These are phyloP conservation scores for Spilogale gracilis DNA, from an alignment of 2,113 vertebrate species.

Conservation along the genomic window DNA sequence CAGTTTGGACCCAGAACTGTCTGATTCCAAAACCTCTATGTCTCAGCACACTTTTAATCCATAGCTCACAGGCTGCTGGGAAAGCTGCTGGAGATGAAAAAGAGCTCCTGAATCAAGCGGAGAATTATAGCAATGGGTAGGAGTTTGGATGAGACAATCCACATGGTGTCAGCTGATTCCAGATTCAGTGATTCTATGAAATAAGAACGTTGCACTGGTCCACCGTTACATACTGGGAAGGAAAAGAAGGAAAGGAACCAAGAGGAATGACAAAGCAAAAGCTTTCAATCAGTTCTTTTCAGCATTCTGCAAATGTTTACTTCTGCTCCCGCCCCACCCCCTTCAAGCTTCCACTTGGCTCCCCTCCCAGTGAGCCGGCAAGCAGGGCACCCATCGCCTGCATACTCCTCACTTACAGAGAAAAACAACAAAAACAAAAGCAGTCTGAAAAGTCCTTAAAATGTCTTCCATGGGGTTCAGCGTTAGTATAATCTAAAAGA, in stretches of 20 bases:
- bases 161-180: conserved; percentile 26
- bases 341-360: conserved; percentile 37
- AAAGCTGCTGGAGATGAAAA: conserved; percentile 1
- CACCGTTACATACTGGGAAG: conserved; percentile 31
- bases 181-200: conserved; percentile 44
- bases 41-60: neutral
- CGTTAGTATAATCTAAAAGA: conserved; percentile 57
- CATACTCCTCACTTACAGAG: conserved; percentile 50
- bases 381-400: neutral
- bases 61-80: neutral
- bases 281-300: conserved; percentile 62
- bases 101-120: neutral
- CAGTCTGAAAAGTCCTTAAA: conserved; percentile 18
- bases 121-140: neutral
- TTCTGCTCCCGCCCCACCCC: conserved; percentile 36
- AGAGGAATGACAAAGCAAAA: conserved; percentile 70
- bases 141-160: neutral
- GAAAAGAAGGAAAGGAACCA: neutral
- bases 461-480: conserved; percentile 65
- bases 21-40: conserved; percentile 11
- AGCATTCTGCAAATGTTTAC: conserved; percentile 41
- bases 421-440: neutral
- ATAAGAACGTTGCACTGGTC: conserved; percentile 35
- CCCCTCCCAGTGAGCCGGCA: neutral
- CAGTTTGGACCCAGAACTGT: neutral